Evolutionary conservation across 2,113 vertebrate species (phyloP), one percentile per base, ranked within the genome.

Genomic region (Bufo bufo): DNA sequence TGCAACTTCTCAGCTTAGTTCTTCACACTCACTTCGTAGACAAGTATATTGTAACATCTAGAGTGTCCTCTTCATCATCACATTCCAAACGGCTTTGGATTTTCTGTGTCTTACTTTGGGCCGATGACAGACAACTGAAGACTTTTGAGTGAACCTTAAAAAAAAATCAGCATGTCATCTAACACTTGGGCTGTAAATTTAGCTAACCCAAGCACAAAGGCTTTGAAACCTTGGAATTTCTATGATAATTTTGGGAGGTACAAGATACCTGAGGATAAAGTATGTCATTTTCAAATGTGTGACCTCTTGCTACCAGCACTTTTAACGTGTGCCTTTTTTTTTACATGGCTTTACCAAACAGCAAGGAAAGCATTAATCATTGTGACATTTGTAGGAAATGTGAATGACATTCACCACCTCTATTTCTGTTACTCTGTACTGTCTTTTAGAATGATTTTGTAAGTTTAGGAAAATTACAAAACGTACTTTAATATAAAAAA

Each of bases 21-120:
- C 92, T 94, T 95, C 94, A 93, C 93, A 93, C 94, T 90, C 85
- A 0, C 49, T 89, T 87, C 61, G 94, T 88, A 93, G 90, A 95
- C 94, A 95, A 93, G 93, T 69, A n/a, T 83, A 47, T 90, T 90
- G 91, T 94, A 91, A 92, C 90, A 92, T 90, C 93, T 94, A 88
- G 92, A 95, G 94, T 91, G 91, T 93, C 94, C 94, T 90, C 94
- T 96, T 96, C 95, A 96, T 92, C 82, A 58, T 95, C 96, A 97
- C 94, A 58, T 96, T 96, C 93, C 89, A 72, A 90, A 86, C 92
- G 94, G 90, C 92, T 82, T 91, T 91, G 93, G 91, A 92, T 92
- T 9, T 61, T 87, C 82, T 78, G 77, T 89, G 79, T 91, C 93
- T 91, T 90, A 90, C 91, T 89, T 90, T 85, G 0, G 0, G 87